Base-by-base conservation (phyloP, 2,888 invertebrate genomes). In the Drosophila histrio region DNA sequence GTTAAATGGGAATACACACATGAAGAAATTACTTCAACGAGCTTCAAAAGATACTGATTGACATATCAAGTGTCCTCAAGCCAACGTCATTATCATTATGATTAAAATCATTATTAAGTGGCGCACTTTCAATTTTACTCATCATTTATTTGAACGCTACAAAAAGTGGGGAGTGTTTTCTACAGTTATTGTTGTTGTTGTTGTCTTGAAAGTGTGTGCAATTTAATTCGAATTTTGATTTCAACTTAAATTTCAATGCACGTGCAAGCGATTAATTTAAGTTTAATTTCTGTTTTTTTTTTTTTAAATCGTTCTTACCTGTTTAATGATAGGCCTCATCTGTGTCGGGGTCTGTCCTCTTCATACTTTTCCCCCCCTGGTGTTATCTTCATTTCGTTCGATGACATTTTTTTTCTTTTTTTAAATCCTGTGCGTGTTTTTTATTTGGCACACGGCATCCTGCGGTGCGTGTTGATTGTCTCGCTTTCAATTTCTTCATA, bases 401-500 rank as follows among this genome's bases (percentile, higher is more conserved):
- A 43, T 60, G 49, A 43, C 57, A 54, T 34, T 70, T 28, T 58
- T 46, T 15, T 41, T 46, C 61, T 17, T 32, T 50, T 62, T 57
- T 43, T 49, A 69, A 76, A 75, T 82, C 73, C 76, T 57, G 44
- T 43, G 57, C 65, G 61, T 64, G 58, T 47, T 65, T 79, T 72
- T 70, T 69, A 65, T 79, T 47, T 50, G 61, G 38, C 60, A 44
- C 66, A 65, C 36, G 67, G 61, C 62, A 52, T 87, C 88, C 87
- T 87, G 82, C 56, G 66, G 79, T 72, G 82, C 77, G 63, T 49
- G 69, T 81, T 70, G 86, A 86, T 87, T 85, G 77, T 73, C 65
- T 56, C 64, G 63, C 68, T 62, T 67, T 68, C 61, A 69, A 59
- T 78, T 68, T 74, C 63, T 62, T 72, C 21, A 30, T 28, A 15